Percentiles rank a stretch among this genome's conserved stretches.
Evolutionary conservation across 2,888 invertebrate species (phyloP).

Genomic region (Chrysomela aeneicollis): DNA sequence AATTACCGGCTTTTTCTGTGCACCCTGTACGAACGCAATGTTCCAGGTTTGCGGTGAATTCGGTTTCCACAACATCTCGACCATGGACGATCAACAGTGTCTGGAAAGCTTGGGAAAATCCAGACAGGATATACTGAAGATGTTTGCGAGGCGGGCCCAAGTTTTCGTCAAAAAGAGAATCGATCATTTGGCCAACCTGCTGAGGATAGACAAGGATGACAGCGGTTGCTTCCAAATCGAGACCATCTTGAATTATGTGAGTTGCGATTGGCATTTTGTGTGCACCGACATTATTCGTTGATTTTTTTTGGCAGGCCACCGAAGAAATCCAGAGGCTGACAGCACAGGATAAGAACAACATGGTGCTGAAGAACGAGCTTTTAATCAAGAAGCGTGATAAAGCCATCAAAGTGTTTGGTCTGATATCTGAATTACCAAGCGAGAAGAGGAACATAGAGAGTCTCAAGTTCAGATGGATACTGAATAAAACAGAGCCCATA

Average conservation of each 20-base stretch:
- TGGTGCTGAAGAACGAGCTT: conserved; percentile 23
- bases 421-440: conserved; percentile 36
- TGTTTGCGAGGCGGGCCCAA: conserved; percentile 45
- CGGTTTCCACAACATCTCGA: conserved; percentile 46
- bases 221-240: conserved; percentile 29
- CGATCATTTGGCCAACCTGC: conserved; percentile 37
- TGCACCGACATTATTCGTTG: not conserved
- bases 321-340: conserved; percentile 33
- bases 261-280: conserved; percentile 14
- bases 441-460: conserved; percentile 35
- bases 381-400: conserved; percentile 25
- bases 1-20: conserved; percentile 5
- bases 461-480: conserved; percentile 29
- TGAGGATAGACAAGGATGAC: conserved; percentile 27
- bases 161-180: conserved; percentile 42
- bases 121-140: conserved; percentile 40
- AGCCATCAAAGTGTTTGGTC: conserved; percentile 27
- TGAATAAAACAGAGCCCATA: conserved; percentile 29
- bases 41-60: conserved; percentile 52
- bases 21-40: not conserved
- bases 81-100: conserved; percentile 39
- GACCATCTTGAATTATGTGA: conserved; percentile 36
- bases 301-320: conserved; percentile 35
- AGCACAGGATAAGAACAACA: conserved; percentile 22
- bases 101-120: conserved; percentile 37